phyloP scores from a whole-genome alignment of 2,113 vertebrate genomes.

The Poeciliopsis prolifica region DNA sequence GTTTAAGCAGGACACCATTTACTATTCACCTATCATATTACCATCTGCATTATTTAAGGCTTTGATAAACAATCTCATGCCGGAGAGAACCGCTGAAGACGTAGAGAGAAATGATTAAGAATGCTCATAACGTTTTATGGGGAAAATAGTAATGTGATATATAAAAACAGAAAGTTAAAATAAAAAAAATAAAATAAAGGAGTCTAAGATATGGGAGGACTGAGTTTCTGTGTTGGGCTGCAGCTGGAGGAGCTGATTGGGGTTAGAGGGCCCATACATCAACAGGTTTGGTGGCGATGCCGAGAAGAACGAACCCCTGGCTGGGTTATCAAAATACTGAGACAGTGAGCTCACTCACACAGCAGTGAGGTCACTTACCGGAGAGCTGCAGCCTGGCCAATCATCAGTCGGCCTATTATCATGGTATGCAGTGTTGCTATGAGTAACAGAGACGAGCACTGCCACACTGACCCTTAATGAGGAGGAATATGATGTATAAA shows the following conservation, averaged over 20 bases:
- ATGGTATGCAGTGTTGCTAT: conserved; percentile 77
- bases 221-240: background rate
- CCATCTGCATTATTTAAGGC: conserved; percentile 79
- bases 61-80: conserved; percentile 67
- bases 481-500: conserved; percentile 58
- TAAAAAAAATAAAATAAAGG: background rate
- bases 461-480: conserved; percentile 59
- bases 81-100: conserved; percentile 43
- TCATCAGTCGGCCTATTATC: conserved; percentile 75
- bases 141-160: conserved; percentile 4
- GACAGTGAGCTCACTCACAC: conserved; percentile 74
- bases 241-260: conserved; percentile 6
- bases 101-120: conserved; percentile 28
- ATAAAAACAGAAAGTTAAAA: conserved; percentile 18
- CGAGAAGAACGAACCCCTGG: conserved; percentile 33
- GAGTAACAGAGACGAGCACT: conserved; percentile 73
- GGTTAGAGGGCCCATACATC: conserved; percentile 30
- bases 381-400: conserved; percentile 72
- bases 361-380: conserved; percentile 71
- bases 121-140: conserved; percentile 19
- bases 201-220: background rate
- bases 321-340: conserved; percentile 73
- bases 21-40: conserved; percentile 75
- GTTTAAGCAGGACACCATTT: conserved; percentile 67
- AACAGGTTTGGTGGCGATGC: conserved; percentile 42